Conservation (phyloP, 2,888 invertebrate species). For the Drosophila mimica region DNA sequence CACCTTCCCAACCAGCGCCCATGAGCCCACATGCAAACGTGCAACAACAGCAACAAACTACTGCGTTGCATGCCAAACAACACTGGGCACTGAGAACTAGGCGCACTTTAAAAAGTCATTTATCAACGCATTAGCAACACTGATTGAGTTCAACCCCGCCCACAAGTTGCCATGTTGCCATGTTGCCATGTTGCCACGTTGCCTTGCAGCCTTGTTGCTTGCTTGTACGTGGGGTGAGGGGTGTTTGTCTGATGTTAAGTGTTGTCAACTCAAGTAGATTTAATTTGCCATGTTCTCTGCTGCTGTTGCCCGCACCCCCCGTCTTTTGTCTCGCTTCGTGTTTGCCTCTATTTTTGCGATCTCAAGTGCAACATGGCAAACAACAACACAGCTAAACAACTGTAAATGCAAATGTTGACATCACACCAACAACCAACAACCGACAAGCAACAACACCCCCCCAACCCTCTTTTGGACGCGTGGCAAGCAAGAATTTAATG, state of each 20-base stretch:
- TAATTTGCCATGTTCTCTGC: conserved; percentile 81
- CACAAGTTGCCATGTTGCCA: not conserved
- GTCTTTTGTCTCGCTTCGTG: not conserved
- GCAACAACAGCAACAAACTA: conserved; percentile 5
- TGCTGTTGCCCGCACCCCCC: not conserved
- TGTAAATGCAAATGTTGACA: conserved; percentile 79
- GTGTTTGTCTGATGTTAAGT: conserved; percentile 65
- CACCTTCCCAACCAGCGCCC: not conserved
- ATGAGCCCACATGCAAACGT: not conserved
- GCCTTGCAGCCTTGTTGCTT: not conserved
- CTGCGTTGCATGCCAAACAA: conserved; percentile 14
- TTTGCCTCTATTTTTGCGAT: conserved; percentile 32
- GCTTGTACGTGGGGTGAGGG: not conserved
- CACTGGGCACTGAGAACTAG: conserved; percentile 35
- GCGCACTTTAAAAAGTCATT: conserved; percentile 74
- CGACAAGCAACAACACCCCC: not conserved
- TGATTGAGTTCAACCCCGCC: conserved; percentile 66
- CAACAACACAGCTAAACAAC: conserved; percentile 60
- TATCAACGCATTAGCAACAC: conserved; percentile 79
- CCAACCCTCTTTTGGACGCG: conserved; percentile 48
- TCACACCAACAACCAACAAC: conserved; percentile 59
- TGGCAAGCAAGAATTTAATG: conserved; percentile 65
- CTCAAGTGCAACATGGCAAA: conserved; percentile 76
- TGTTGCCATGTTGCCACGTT: not conserved
- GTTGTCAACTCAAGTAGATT: conserved; percentile 84